phyloP scores from a whole-genome alignment of 2,797 vertebrate species.

The Erethizon dorsatum region DNA sequence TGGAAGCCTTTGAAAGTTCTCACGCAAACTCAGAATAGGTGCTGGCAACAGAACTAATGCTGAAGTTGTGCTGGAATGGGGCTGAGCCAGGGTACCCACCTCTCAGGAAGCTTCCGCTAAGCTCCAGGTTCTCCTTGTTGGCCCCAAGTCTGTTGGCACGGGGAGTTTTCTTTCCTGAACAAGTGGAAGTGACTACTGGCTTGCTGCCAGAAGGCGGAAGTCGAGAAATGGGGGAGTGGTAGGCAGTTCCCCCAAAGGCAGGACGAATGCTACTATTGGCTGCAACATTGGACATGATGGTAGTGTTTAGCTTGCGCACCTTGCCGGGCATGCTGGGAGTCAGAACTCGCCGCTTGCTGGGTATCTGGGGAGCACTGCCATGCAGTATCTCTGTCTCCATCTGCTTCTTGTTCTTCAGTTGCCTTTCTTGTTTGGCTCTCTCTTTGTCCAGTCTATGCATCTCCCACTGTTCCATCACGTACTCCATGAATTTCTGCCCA shows the following conservation, averaged over 20 bases:
- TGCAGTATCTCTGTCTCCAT: conserved; percentile 96
- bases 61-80: conserved; percentile 93
- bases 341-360: conserved; percentile 92
- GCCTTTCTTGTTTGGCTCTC: conserved; percentile 95
- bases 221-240: conserved; percentile 91
- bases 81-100: conserved; percentile 92
- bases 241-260: conserved; percentile 88
- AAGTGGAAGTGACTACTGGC: conserved; percentile 85
- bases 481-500: conserved; percentile 94
- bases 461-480: conserved; percentile 95
- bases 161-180: conserved; percentile 85
- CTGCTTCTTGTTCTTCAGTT: conserved; percentile 95
- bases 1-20: conserved; percentile 95
- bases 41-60: conserved; percentile 96
- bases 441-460: conserved; percentile 93
- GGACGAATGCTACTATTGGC: conserved; percentile 94
- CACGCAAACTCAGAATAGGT: conserved; percentile 98
- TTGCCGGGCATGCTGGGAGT: conserved; percentile 90
- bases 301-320: conserved; percentile 94
- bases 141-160: conserved; percentile 84
- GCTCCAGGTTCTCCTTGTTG: conserved; percentile 96
- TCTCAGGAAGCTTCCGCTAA: conserved; percentile 90
- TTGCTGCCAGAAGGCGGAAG: conserved; percentile 92
- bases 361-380: conserved; percentile 92
- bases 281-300: conserved; percentile 88